Base-by-base conservation (phyloP, 2,113 vertebrate genomes). In the Neogale vison region DNA sequence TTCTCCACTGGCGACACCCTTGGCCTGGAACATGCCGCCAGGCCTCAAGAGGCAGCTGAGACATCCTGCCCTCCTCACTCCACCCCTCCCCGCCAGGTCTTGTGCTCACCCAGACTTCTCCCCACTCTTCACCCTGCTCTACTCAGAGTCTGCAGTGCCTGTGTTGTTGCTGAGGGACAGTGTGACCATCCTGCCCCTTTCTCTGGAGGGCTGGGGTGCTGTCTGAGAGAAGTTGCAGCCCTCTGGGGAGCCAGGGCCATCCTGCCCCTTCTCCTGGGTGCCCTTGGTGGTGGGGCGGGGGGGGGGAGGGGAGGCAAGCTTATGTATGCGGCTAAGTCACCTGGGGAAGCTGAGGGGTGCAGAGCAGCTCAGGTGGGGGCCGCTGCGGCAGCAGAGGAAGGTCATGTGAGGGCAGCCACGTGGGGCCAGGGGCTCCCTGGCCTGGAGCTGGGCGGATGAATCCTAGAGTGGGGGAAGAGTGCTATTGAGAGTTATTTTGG, bases 201-300 rank as follows among this genome's bases (percentile, higher is more conserved):
- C 61, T 89, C 45, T 55, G 90, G 52, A 77, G 47, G 29, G 29
- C 45, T 69, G 61, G 23, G 57, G 34, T 13, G 7, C n/a, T 39
- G 10, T 20, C 24, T 3, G 9, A 4, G 57, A 57, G 12, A 61
- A 63, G 26, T n/a, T 79, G 10, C 13, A 57, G 34, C 18, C 7
- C 21, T 88, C 87, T 55, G 36, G 55, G 63, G 24, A 71, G 31
- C 47, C 1, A 29, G 17, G 31, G 59, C 15, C 26, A 20, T 34
- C 23, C 20, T 61, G 47, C 34, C 14, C 39, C 59, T 79, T 63
- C 47, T 63, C 67, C 10, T 71, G 47, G 34, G 50, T 0, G 5
- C n/a, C 12, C 15, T 34, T 1, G 6, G 6, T 0, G 7, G 20
- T 21, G 14, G 50, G 14, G 47, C 0, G 47, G 12, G 55, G 55